Base-by-base conservation (phyloP, 2,888 invertebrate species). In the Leucoptera coffeella region DNA sequence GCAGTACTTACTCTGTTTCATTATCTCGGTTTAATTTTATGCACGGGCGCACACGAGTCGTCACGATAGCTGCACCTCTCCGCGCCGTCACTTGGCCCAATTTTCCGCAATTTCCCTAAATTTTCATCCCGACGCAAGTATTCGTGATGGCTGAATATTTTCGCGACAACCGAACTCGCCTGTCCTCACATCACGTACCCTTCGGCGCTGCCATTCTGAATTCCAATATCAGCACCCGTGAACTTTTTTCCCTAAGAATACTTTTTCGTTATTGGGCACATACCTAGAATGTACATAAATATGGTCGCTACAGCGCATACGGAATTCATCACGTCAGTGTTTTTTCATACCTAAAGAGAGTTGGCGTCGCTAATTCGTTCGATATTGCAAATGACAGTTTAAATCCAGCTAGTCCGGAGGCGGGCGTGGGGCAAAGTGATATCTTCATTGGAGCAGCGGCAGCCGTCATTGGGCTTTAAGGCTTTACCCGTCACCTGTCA, bases 11-110 rank as follows among this genome's bases (percentile, higher is more conserved):
- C 42, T 40, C 43, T 57, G 55, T 50, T 55, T 64, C 64, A 62
- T 65, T 65, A 61, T 56, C 52, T 53, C 48, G 48, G 62, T 56
- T 65, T 67, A 69, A 71, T 67, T 71, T 71, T 65, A 64, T 61
- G 67, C 65, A 61, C 58, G 62, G 50, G 43, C 54, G 64, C 61
- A 37, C 54, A 47, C 50, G 47, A 50, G 50, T 31, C 39, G 38
- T 36, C 43, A 34, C 38, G 35, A 34, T 38, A 34, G 36, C 35
- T 41, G 38, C 38, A 36, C 36, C 26, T 26, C 29, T 29, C 22
- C 11, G 20, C 13, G 23, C 29, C n/a, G 12, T n/a, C 32, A 30
- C 27, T 15, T 32, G 37, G 31, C 33, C 32, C 37, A 35, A 38
- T 38, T 38, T 38, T 32, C 32, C 32, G 31, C 32, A 35, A 37